Base-by-base conservation (phyloP, 2,888 invertebrate genomes). In the Crioceris asparagi region DNA sequence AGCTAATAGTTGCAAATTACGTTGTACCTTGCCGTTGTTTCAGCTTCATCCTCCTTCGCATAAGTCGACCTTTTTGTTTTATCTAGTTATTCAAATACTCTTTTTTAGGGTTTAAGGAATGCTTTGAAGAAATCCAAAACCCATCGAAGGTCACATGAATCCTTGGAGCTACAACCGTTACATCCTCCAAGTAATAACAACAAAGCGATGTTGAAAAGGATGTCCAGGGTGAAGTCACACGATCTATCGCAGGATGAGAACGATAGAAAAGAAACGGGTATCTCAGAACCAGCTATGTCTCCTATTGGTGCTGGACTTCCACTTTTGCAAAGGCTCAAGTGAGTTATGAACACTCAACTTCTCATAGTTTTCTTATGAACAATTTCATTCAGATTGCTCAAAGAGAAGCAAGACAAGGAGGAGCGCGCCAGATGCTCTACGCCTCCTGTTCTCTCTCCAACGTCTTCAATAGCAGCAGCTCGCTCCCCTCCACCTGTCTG, bases 221-320 rank as follows among this genome's bases (percentile, higher is more conserved):
- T 84, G 82, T 75, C 81, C 1, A 68, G 79, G 43, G 83, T 84
- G 2, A 74, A 77, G 38, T 83, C 83, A 31, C 79, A 81, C 51
- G 81, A 82, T 42, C 70, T 76, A 10, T 76, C 78, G 32, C 65
- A 64, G 39, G 68, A 67, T 7, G 68, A 53, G 3, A 40, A 42
- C 10, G 51, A 50, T 15, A 48, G 46, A 33, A 48, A 46, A 16
- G 46, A 46, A 52, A 25, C 40, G 35, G 16, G 66, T 57, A 64
- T 70, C 48, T 39, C 61, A 53, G 42, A 56, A 53, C 45, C 50
- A 1, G 61, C 64, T 2, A 65, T 65, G 4, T 83, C 83, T 34
- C 83, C 85, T 0, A 73, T 88, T 42, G 88, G 88, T 26, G 88
- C 87, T 3, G 90, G 90, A 1, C 65, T 88, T 36, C 90, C 88